These are phyloP conservation scores for Cyclophora albipunctata DNA, from an alignment of 2,888 invertebrate species.

Conservation along the genomic window DNA sequence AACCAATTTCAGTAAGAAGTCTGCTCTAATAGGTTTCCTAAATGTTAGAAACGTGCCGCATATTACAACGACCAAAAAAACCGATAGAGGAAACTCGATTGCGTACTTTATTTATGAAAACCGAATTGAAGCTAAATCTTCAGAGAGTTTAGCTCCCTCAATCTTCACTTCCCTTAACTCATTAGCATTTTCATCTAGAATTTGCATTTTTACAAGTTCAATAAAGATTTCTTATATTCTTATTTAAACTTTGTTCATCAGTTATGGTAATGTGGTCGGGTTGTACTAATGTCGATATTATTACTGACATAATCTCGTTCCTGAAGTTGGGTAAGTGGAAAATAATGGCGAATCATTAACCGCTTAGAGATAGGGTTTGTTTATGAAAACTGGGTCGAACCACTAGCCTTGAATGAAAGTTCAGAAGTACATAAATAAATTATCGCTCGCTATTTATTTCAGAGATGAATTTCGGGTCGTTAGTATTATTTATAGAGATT, in stretches of 20 bases:
- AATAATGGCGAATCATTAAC: constrained; percentile 2
- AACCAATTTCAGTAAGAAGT: neutral
- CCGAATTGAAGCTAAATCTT: constrained; percentile 20
- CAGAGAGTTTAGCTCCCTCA: constrained; percentile 16
- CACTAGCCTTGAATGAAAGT: too few relatives aligned
- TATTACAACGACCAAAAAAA: constrained; percentile 1
- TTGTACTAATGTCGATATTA: constrained; percentile 12
- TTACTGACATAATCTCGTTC: constrained; percentile 10
- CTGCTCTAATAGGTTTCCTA: constrained; percentile 12
- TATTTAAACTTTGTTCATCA: constrained; percentile 19
- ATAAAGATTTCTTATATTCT: constrained; percentile 12
- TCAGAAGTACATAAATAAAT: too few relatives aligned
- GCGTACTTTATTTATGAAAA: constrained; percentile 17
- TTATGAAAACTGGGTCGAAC: too few relatives aligned
- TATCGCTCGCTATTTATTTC: too few relatives aligned
- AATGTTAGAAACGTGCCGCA: constrained; percentile 17
- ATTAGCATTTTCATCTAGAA: constrained; percentile 26
- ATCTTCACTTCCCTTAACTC: constrained; percentile 17
- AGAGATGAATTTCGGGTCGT: too few relatives aligned
- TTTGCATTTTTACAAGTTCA: constrained; percentile 26
- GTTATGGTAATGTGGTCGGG: constrained; percentile 15
- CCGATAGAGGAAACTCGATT: neutral
- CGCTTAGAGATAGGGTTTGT: neutral
- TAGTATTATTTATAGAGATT: too few relatives aligned
- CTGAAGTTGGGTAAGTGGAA: constrained; percentile 4